phyloP scores from a whole-genome alignment of 2,797 vertebrate species.

The Craterocephalus amniculus region DNA sequence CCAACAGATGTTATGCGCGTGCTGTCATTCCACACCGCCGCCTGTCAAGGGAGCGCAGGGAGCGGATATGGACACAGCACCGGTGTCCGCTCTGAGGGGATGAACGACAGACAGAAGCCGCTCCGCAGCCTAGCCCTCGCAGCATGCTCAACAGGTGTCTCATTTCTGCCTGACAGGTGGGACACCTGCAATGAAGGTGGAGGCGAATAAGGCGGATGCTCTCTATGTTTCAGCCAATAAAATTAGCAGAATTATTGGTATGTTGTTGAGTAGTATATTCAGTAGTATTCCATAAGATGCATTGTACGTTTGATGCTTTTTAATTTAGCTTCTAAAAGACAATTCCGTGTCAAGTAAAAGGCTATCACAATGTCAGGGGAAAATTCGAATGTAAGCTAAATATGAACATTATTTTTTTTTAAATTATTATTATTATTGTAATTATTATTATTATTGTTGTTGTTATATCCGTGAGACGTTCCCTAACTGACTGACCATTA shows the following conservation, averaged over 20 bases:
- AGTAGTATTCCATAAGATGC: not conserved
- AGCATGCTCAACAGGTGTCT: conserved; percentile 73
- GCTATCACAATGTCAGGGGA: no score
- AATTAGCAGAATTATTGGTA: not conserved
- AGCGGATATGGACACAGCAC: conserved; percentile 8
- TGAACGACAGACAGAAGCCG: conserved; percentile 43
- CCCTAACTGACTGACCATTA: conserved; percentile 34
- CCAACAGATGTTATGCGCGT: conserved; percentile 84
- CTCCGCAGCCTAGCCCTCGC: conserved; percentile 11
- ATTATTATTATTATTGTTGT: not conserved
- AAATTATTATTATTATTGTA: conserved; percentile 8
- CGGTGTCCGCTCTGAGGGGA: conserved; percentile 20
- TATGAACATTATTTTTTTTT: no score
- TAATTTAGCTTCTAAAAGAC: not conserved
- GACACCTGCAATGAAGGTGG: conserved; percentile 44
- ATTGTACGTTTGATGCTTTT: not conserved
- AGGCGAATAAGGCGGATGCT: not conserved
- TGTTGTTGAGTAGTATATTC: not conserved
- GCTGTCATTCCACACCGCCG: conserved; percentile 81
- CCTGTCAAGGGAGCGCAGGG: conserved; percentile 57
- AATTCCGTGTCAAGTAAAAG: not conserved
- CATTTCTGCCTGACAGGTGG: conserved; percentile 69
- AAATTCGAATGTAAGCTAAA: not conserved
- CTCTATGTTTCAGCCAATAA: not conserved
- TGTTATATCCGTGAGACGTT: conserved; percentile 1